phyloP scores from a whole-genome alignment of 2,113 vertebrate species.

The Poeciliopsis occidentalis region DNA sequence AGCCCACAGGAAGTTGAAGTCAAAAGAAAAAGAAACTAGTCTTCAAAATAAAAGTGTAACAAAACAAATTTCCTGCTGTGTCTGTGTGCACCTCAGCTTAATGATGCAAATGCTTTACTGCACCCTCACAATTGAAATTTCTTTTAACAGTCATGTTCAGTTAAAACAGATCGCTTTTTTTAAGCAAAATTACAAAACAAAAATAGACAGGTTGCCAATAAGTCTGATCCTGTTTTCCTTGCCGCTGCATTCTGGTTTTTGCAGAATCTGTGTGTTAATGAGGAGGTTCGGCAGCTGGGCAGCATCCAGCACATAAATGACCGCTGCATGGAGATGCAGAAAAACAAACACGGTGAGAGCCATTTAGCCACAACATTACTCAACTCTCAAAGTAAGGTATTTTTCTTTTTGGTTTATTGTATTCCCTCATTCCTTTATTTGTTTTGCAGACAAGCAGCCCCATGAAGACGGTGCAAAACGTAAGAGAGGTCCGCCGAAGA shows the following conservation, averaged over 20 bases:
- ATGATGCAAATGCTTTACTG: no score
- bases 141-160: no score
- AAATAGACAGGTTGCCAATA: background rate
- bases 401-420: background rate
- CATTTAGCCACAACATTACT: background rate
- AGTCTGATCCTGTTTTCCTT: constrained; percentile 6
- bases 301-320: constrained; percentile 91
- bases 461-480: constrained; percentile 79
- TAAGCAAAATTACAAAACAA: background rate
- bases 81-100: no score
- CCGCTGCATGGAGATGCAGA: constrained; percentile 94
- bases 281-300: constrained; percentile 85
- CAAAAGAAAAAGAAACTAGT: no score
- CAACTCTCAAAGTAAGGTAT: background rate
- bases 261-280: constrained; percentile 93
- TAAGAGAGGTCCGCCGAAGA: constrained; percentile 69
- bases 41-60: no score
- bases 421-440: background rate
- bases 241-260: constrained; percentile 1
- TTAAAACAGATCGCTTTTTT: no score
- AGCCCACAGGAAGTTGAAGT: no score
- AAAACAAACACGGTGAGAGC: constrained; percentile 85
- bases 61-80: no score
- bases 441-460: constrained; percentile 54
- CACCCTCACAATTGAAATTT: no score